Percentiles rank a stretch among this genome's conserved stretches.
Evolutionary conservation across 2,888 invertebrate genomes (phyloP).

Genomic region (Chloroclysta siterata): DNA sequence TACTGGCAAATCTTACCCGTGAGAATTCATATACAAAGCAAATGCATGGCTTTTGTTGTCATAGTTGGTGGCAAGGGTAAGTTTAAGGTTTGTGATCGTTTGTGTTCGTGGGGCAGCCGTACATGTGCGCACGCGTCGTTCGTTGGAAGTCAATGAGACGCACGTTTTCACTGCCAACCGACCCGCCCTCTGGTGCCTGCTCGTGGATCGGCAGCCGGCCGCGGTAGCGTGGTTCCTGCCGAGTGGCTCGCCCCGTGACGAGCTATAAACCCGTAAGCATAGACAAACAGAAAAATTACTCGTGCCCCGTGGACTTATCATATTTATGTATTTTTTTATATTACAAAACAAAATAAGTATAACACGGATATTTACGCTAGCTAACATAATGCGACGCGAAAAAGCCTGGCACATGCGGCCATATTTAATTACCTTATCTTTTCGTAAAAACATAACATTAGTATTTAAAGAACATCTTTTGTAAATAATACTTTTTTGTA

Average conservation of each 20-base stretch:
- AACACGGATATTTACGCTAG: too few relatives aligned
- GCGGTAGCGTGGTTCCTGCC: constrained; percentile 54
- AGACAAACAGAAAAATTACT: neutral
- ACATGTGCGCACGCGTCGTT: constrained; percentile 58
- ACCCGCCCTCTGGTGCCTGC: constrained; percentile 67
- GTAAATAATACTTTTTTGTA: too few relatives aligned
- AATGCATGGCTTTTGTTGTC: constrained; percentile 1
- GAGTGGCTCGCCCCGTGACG: constrained; percentile 48
- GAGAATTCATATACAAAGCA: neutral
- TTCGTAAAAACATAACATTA: too few relatives aligned
- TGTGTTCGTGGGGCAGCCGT: constrained; percentile 55
- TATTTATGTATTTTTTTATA: too few relatives aligned
- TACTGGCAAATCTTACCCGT: neutral
- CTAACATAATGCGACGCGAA: too few relatives aligned
- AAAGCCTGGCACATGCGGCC: too few relatives aligned
- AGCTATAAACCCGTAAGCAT: constrained; percentile 54
- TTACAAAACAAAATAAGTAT: too few relatives aligned
- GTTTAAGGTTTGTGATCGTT: constrained; percentile 26
- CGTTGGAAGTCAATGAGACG: constrained; percentile 39
- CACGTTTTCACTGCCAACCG: constrained; percentile 60
- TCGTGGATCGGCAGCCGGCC: constrained; percentile 46
- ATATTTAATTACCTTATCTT: too few relatives aligned
- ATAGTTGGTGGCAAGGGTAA: neutral
- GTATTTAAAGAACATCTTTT: too few relatives aligned
- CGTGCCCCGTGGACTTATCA: too few relatives aligned